phyloP scores from a whole-genome alignment of 1,140 invertebrate genomes.

The Scaptomyza graminum region DNA sequence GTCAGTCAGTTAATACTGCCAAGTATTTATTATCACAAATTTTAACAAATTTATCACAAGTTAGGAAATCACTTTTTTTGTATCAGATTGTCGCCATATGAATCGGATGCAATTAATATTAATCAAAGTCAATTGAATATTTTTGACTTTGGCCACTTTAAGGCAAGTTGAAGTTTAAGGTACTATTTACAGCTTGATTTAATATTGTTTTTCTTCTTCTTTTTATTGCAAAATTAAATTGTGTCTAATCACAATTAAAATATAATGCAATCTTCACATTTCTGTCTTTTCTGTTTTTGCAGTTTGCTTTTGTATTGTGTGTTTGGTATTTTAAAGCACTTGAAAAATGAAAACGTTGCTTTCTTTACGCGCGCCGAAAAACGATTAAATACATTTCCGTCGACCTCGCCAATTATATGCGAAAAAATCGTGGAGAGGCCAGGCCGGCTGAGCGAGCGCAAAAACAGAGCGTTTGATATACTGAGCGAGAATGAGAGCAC shows the following conservation, averaged over 20 bases:
- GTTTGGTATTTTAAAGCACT: constrained; percentile 24
- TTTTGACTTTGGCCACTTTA: constrained; percentile 23
- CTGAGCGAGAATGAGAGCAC: constrained; percentile 10
- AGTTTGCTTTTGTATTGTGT: neutral
- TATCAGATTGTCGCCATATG: constrained; percentile 27
- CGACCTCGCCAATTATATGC: constrained; percentile 79
- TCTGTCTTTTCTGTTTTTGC: constrained; percentile 19
- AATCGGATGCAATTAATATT: constrained; percentile 60
- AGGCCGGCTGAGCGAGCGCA: constrained; percentile 5
- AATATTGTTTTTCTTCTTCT: constrained; percentile 12
- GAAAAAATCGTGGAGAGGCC: constrained; percentile 45
- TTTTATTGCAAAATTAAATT: constrained; percentile 36
- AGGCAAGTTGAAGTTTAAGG: constrained; percentile 32
- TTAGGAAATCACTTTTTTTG: constrained; percentile 44
- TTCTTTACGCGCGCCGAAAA: constrained; percentile 73
- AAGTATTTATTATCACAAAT: constrained; percentile 45
- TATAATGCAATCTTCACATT: constrained; percentile 31
- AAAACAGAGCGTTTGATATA: neutral
- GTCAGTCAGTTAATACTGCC: constrained; percentile 44
- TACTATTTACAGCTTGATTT: constrained; percentile 5
- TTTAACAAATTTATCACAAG: constrained; percentile 58
- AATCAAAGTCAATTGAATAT: constrained; percentile 65
- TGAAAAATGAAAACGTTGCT: constrained; percentile 56
- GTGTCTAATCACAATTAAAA: constrained; percentile 49
- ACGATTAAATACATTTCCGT: constrained; percentile 69